Evolutionary conservation across 2,888 invertebrate genomes (phyloP).

Genomic region (Mimumesa dahlbomi): DNA sequence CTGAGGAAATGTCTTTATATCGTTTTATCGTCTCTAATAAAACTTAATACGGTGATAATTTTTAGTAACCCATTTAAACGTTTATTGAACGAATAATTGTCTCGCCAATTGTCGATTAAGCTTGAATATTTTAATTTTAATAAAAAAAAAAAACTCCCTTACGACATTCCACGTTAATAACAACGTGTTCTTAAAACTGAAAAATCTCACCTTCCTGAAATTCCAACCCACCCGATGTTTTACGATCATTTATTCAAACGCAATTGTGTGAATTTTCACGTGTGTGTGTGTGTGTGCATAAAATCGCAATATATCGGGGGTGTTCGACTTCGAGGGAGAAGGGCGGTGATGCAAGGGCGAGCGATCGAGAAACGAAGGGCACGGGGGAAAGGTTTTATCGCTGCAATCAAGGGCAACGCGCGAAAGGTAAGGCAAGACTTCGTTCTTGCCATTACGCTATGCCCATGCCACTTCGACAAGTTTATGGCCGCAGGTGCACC

Average conservation of each 20-base stretch:
- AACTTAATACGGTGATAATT: too few relatives aligned
- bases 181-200: not conserved
- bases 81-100: too few relatives aligned
- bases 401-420: constrained; percentile 61
- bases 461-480: constrained; percentile 57
- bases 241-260: constrained; percentile 21
- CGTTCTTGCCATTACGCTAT: constrained; percentile 54
- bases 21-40: too few relatives aligned
- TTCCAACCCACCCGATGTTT: constrained; percentile 5
- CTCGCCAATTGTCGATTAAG: too few relatives aligned
- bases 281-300: constrained; percentile 12
- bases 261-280: constrained; percentile 15
- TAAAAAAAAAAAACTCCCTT: too few relatives aligned
- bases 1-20: too few relatives aligned
- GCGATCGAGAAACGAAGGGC: not conserved
- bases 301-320: constrained; percentile 9
- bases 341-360: constrained; percentile 8
- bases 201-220: not conserved
- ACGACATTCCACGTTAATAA: too few relatives aligned
- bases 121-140: too few relatives aligned
- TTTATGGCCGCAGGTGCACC: constrained; percentile 68
- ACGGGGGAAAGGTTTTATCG: constrained; percentile 53
- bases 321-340: constrained; percentile 12
- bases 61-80: too few relatives aligned
- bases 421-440: constrained; percentile 49